Evolutionary conservation across 1,140 invertebrate species (phyloP), one percentile per base, ranked within the genome.

Genomic region (Eciton burchellii): DNA sequence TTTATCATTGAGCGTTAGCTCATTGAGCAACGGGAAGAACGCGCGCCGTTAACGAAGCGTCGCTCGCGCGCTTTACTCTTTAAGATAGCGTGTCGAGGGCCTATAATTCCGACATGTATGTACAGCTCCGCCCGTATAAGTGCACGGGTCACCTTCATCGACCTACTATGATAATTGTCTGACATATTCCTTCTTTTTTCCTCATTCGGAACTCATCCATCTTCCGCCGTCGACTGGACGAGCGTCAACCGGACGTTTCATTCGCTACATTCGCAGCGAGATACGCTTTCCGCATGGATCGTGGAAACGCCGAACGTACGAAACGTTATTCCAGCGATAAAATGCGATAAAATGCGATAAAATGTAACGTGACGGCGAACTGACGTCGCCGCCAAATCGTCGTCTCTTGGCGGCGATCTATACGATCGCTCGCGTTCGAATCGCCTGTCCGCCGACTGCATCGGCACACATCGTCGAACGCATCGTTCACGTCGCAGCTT

Each of bases 161-260:
- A 88, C 86, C 86, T 88, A 88, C 85, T 88, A 81, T 84, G 86
- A 87, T 88, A 87, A 87, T 87, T 86, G 82, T 81, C 82, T 70
- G 70, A 79, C 49, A 79, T 68, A 63, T 76, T 74, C 70, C 47
- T 29, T 24, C 43, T 72, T 60, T 24, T 66, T 73, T 79, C 24
- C 19, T 0, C 49, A 62, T 21, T 56, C 54, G 63, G 63, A 79
- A 57, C 74, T 70, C 74, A 70, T 79, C 74, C 63, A 79, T 79
- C 74, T 79, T 70, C 74, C 26, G 71, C 43, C 47, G 35, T n/a
- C n/a, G 9, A 47, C 35, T 35, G 6, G 35, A 2, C 35, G 35
- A 35, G 6, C 41, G 49, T 76, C 49, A 9, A 26, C 24, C 47
- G 52, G 24, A 41, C 43, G 12, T 60, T 2, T 62, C n/a, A n/a